Conservation (phyloP, 2,888 invertebrate species). For the Pelosia muscerda region DNA sequence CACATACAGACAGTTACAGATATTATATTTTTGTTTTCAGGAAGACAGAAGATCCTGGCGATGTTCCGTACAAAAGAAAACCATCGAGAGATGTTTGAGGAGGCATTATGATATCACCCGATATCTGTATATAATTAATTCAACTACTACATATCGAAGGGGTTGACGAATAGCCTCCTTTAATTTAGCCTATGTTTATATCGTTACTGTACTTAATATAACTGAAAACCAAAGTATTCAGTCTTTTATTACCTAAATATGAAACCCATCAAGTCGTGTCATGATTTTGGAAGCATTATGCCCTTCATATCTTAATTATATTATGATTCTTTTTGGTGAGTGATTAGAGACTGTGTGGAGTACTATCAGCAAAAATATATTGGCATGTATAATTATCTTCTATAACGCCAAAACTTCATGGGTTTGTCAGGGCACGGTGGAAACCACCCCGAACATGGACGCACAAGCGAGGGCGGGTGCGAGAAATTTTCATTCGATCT, state of each 20-base stretch:
- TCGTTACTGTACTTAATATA: neutral
- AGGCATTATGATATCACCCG: neutral
- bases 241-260: neutral
- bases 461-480: no score
- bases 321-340: no score
- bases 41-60: slow-evolving; percentile 5
- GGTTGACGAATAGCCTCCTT: neutral
- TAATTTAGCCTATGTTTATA: neutral
- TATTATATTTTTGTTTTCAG: slow-evolving; percentile 7
- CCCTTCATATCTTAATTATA: no score
- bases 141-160: no score
- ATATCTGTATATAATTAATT: no score
- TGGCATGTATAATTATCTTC: no score
- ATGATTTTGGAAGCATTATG: neutral
- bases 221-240: neutral
- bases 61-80: neutral
- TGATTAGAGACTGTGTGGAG: no score
- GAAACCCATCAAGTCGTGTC: neutral
- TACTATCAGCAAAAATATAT: no score
- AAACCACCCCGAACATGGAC: no score
- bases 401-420: no score
- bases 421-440: no score
- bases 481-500: no score
- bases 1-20: neutral
- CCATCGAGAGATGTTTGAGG: neutral